A percentile compares a stretch with the other conserved stretches of the same genome.
Evolutionary conservation across 2,113 vertebrate genomes (phyloP).

Genomic region (Paramisgurnus dabryanus): DNA sequence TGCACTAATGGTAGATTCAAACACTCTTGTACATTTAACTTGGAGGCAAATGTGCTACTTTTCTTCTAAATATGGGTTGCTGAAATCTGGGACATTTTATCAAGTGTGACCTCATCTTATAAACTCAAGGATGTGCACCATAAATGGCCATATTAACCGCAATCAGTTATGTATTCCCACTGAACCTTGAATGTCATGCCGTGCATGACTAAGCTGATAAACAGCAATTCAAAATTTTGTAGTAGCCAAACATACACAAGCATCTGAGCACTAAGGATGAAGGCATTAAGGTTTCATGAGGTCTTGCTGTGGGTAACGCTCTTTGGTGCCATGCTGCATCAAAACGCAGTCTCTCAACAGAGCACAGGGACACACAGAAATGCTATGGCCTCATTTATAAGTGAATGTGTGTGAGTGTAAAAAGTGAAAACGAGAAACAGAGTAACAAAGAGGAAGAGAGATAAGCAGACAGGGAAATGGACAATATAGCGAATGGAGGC

Average conservation of each 20-base stretch:
- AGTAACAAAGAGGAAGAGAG: conserved; percentile 13
- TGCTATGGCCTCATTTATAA: conserved; percentile 53
- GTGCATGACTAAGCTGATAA: conserved; percentile 48
- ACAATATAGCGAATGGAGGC: neutral
- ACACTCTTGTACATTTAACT: no score
- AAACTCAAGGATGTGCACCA: conserved; percentile 62
- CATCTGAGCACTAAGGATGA: neutral
- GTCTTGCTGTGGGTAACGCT: conserved; percentile 54
- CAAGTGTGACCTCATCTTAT: conserved; percentile 70
- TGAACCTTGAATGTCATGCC: conserved; percentile 36
- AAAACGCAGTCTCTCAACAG: conserved; percentile 63
- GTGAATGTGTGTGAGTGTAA: conserved; percentile 16
- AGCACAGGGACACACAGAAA: conserved; percentile 58
- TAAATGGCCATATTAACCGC: conserved; percentile 65
- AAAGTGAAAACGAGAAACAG: neutral
- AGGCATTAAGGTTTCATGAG: conserved; percentile 56
- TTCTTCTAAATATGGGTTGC: conserved; percentile 42
- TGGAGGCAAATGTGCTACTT: neutral
- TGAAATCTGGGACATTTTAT: conserved; percentile 38
- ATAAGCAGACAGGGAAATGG: neutral
- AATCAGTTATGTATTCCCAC: conserved; percentile 22
- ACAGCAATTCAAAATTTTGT: neutral
- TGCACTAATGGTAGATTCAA: neutral
- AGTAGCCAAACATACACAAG: conserved; percentile 18
- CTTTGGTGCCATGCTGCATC: conserved; percentile 63